Base-by-base conservation (phyloP, 2,113 vertebrate species). In the Pangasianodon hypophthalmus region DNA sequence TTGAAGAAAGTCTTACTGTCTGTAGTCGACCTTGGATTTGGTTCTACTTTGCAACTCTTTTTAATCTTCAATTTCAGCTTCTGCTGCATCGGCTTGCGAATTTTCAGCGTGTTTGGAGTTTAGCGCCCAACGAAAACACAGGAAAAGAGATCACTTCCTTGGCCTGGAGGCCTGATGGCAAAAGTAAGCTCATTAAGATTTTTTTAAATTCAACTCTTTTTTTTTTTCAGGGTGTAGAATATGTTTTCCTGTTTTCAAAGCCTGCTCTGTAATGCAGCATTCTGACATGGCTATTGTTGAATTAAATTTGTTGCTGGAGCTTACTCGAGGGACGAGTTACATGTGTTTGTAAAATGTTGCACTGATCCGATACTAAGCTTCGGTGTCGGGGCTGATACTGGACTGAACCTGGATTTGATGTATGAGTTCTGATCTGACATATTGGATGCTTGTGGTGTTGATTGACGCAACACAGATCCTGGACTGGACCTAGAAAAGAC, bases 121-220 rank as follows among this genome's bases (percentile, higher is more conserved):
- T 99, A 90, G 96, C 97, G 32, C 98, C 98, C 52, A 98, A 97
- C 92, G 98, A 99, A 94, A 97, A 95, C 83, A 99, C 98, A 2
- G 98, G 98, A 32, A 99, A 97, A 94, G 97, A 99, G 94, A 98
- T 99, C 88, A 98, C 98, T 0, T 96, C 97, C 4, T 94, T 99
- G 21, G 97, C 98, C 24, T 99, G 98, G 98, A 97, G 98, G 95
- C 98, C 98, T 73, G 98, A 99, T 96, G 98, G 98, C 93, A 99
- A 99, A 97, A 97, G 98, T 99, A 96, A 97, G 94, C 71, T 19
- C 21, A 48, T 82, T 5, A 54, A 10, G 13, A n/a, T 50, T 77
- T 9, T 87, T 44, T 3, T 50, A n/a, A n/a, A n/a, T 60, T 67
- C 29, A 29, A 14, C 37, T 56, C 54, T 16, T 73, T 52, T 64